These are phyloP conservation scores for Triplophysa dalaica DNA, from an alignment of 2,113 vertebrate species.

Conservation along the genomic window DNA sequence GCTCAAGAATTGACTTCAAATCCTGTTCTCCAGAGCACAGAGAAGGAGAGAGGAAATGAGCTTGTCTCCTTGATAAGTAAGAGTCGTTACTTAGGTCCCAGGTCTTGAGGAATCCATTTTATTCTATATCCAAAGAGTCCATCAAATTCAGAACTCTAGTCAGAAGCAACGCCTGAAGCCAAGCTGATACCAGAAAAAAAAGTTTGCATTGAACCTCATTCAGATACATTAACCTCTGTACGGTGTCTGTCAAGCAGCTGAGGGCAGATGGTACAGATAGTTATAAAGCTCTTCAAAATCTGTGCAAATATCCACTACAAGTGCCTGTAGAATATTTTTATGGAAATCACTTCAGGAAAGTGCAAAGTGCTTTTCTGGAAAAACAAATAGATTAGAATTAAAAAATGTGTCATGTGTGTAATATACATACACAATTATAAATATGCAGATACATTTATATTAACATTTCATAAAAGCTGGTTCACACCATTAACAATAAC, in stretches of 20 bases:
- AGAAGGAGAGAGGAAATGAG: constrained; percentile 67
- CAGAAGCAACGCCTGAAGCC: constrained; percentile 1
- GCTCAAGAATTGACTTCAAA: constrained; percentile 53
- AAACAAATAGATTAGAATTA: too few species aligned
- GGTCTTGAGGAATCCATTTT: constrained; percentile 63
- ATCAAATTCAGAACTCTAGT: constrained; percentile 54
- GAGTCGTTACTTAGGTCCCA: constrained; percentile 60
- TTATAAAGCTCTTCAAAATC: not conserved
- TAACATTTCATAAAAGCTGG: too few species aligned
- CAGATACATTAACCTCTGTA: not conserved
- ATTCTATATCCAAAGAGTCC: constrained; percentile 64
- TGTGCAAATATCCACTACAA: too few species aligned
- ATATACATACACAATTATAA: too few species aligned
- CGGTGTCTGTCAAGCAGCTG: not conserved
- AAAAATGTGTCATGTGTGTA: too few species aligned
- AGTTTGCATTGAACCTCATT: not conserved
- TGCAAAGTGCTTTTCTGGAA: too few species aligned
- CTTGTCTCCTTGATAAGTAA: constrained; percentile 68
- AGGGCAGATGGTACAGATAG: not conserved
- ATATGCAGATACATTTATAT: too few species aligned
- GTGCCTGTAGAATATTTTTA: too few species aligned
- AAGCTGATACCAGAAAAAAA: constrained; percentile 8
- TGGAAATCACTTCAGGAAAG: too few species aligned
- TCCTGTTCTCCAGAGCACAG: constrained; percentile 45
- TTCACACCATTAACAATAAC: too few species aligned